Conservation (phyloP, 2,888 invertebrate genomes). For the Sussaba pulchella region DNA sequence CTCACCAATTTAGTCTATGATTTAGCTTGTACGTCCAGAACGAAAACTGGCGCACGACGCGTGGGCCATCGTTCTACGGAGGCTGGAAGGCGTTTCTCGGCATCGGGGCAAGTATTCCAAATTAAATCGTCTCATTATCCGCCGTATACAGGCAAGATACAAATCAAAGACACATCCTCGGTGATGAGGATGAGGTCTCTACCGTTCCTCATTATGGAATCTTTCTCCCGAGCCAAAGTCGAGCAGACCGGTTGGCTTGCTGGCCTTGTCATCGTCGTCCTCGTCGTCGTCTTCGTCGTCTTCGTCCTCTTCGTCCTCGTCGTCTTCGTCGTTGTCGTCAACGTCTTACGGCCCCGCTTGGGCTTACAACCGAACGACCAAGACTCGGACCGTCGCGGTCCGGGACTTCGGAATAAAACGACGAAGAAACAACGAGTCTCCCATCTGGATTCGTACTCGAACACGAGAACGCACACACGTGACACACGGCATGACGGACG, state of each 20-base stretch:
- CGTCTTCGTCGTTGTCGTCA: constrained; percentile 49
- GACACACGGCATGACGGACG: constrained; percentile 76
- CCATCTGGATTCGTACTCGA: constrained; percentile 69
- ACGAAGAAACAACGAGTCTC: constrained; percentile 67
- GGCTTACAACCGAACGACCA: too few species aligned
- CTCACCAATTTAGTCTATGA: constrained; percentile 76
- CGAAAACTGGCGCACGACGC: constrained; percentile 18
- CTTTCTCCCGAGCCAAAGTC: constrained; percentile 36
- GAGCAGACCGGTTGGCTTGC: not conserved
- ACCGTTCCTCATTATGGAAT: constrained; percentile 57
- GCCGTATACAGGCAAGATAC: not conserved
- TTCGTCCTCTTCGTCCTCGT: constrained; percentile 9
- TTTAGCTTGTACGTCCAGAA: constrained; percentile 73
- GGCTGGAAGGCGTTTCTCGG: not conserved
- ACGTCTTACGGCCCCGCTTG: too few species aligned
- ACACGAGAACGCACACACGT: constrained; percentile 58
- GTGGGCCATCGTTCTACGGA: not conserved
- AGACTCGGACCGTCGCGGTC: too few species aligned
- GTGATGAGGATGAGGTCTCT: constrained; percentile 43
- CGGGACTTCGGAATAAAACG: too few species aligned
- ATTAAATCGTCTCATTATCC: constrained; percentile 37
- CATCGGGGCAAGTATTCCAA: constrained; percentile 13
- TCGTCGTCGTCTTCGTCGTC: constrained; percentile 34
- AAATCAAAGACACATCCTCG: constrained; percentile 47
- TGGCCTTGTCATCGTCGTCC: constrained; percentile 1